These are phyloP conservation scores for Anneissia japonica DNA, from an alignment of 35 echinoderm and acorn worm species.

Conservation along the genomic window DNA sequence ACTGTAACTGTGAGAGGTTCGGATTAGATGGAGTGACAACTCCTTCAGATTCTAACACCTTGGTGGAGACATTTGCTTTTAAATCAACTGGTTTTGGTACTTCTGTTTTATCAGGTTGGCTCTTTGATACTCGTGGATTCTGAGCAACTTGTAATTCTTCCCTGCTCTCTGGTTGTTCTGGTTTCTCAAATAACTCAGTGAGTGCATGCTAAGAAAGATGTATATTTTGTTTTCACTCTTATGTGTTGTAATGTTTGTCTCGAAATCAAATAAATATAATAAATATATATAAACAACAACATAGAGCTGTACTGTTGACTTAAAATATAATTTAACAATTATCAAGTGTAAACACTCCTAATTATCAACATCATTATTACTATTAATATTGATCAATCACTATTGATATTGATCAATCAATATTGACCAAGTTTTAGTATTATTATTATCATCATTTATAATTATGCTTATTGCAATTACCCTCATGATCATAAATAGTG, in stretches of 20 bases:
- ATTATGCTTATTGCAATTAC: no score
- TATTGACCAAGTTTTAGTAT: no score
- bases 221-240: not conserved
- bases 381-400: not conserved
- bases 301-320: not conserved
- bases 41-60: not conserved
- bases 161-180: conserved; percentile 24
- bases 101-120: not conserved
- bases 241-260: not conserved
- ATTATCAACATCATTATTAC: not conserved
- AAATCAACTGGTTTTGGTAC: not conserved
- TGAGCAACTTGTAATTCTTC: not conserved
- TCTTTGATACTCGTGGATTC: not conserved
- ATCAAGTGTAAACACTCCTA: not conserved
- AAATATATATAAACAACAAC: not conserved
- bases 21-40: not conserved
- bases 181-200: conserved; percentile 69
- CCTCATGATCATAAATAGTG: no score
- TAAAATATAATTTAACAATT: not conserved
- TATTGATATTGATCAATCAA: no score
- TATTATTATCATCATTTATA: no score
- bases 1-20: conserved; percentile 56
- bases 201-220: conserved; percentile 58
- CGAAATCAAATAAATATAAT: no score
- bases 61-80: not conserved